A percentile compares a stretch with the other conserved stretches of the same genome.
These are phyloP conservation scores for Melitaea athalia DNA, from an alignment of 2,888 invertebrate species.

Conservation along the genomic window DNA sequence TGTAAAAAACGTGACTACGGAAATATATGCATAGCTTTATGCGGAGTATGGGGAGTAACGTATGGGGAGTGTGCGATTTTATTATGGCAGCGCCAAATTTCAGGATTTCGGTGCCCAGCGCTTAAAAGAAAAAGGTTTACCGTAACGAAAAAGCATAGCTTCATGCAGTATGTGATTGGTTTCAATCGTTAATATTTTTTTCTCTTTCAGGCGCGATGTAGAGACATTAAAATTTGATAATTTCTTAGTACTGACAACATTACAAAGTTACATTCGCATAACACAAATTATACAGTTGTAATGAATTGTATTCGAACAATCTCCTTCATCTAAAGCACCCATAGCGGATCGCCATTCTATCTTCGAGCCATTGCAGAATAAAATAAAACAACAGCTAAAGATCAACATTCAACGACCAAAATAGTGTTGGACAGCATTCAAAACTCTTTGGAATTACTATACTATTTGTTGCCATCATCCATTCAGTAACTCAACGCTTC, in stretches of 20 bases:
- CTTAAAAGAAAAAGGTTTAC: constrained; percentile 37
- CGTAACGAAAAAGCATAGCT: constrained; percentile 35
- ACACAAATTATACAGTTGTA: constrained; percentile 12
- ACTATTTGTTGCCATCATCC: constrained; percentile 75
- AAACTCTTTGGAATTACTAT: constrained; percentile 79
- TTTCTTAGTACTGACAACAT: neutral
- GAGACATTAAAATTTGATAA: constrained; percentile 12
- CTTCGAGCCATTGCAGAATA: constrained; percentile 56
- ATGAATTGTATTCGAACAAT: constrained; percentile 41
- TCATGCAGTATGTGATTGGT: constrained; percentile 37
- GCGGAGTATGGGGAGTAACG: too few relatives aligned
- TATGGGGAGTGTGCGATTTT: constrained; percentile 32
- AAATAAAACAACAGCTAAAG: constrained; percentile 71
- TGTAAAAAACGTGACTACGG: constrained; percentile 36
- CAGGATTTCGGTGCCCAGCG: constrained; percentile 32
- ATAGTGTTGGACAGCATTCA: constrained; percentile 81
- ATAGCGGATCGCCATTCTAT: constrained; percentile 55
- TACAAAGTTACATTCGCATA: neutral
- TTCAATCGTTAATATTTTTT: constrained; percentile 24
- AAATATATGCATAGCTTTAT: constrained; percentile 38
- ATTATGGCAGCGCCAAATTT: constrained; percentile 34
- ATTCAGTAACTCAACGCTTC: constrained; percentile 78
- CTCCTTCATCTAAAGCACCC: constrained; percentile 41
- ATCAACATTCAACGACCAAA: constrained; percentile 74
- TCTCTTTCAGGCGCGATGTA: constrained; percentile 15